Conservation (phyloP, 92 coral and sea anemone genomes). For the Montipora capitata region DNA sequence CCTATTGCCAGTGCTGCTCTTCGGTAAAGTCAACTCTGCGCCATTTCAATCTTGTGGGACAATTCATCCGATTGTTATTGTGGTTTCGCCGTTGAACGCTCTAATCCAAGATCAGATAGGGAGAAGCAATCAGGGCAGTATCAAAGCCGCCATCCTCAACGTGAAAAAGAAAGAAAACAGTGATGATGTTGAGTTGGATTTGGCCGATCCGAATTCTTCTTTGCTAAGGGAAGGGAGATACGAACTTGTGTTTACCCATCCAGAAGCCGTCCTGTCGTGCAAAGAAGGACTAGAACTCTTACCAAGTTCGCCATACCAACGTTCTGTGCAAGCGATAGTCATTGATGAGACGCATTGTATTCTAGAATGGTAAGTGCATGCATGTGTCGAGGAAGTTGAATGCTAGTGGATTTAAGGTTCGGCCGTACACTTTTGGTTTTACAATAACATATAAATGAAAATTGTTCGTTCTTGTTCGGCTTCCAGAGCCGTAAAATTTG, state of each 20-base stretch:
- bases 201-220: constrained; percentile 5
- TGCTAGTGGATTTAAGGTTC: too few relatives aligned
- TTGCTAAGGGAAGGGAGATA: constrained; percentile 54
- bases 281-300: constrained; percentile 60
- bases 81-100: constrained; percentile 60
- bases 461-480: too few relatives aligned
- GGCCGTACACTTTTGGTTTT: too few relatives aligned
- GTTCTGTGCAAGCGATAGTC: constrained; percentile 48
- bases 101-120: constrained; percentile 9
- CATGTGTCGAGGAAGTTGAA: too few relatives aligned
- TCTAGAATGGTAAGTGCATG: too few relatives aligned
- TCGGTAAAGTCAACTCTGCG: constrained; percentile 32
- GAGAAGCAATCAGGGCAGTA: constrained; percentile 28
- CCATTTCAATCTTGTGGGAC: neutral
- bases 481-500: too few relatives aligned
- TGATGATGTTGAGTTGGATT: constrained; percentile 21
- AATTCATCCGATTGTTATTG: constrained; percentile 49
- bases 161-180: constrained; percentile 22
- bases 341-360: constrained; percentile 73
- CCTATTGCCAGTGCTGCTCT: constrained; percentile 47
- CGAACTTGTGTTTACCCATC: constrained; percentile 60
- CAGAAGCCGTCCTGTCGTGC: constrained; percentile 69
- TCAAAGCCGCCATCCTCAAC: constrained; percentile 46
- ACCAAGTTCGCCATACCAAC: constrained; percentile 55
- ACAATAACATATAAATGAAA: too few relatives aligned